Evolutionary conservation across 1,140 invertebrate species (phyloP).

Genomic region (Lasioglossum albipes): DNA sequence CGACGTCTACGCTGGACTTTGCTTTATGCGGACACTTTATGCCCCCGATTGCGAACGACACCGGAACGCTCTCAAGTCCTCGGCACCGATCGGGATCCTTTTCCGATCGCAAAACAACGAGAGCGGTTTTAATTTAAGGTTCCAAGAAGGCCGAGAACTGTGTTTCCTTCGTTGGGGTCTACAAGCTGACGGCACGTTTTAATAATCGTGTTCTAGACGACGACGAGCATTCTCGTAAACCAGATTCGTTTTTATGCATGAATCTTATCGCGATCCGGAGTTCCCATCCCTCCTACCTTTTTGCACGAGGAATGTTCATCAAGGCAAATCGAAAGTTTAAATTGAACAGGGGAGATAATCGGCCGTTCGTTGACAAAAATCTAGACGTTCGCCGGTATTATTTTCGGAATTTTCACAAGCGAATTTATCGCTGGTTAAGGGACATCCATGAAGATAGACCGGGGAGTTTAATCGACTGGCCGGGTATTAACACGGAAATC

Average conservation of each 20-base stretch:
- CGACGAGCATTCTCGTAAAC: slow-evolving; percentile 57
- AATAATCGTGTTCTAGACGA: slow-evolving; percentile 58
- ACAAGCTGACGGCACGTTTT: slow-evolving; percentile 64
- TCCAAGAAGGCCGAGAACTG: slow-evolving; percentile 51
- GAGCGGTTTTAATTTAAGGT: slow-evolving; percentile 74
- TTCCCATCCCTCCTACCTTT: background rate
- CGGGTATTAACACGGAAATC: background rate
- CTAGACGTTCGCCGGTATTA: background rate
- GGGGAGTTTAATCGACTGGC: background rate
- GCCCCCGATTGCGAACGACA: slow-evolving; percentile 79
- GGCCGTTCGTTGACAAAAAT: slow-evolving; percentile 1
- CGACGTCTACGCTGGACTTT: slow-evolving; percentile 62
- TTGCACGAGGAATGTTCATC: slow-evolving; percentile 21
- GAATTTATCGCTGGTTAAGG: background rate
- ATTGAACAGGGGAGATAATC: slow-evolving; percentile 9
- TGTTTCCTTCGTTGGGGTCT: slow-evolving; percentile 55
- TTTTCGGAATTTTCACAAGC: slow-evolving; percentile 1
- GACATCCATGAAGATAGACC: background rate
- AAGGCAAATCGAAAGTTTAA: slow-evolving; percentile 27
- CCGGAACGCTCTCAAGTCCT: slow-evolving; percentile 79
- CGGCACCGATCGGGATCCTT: slow-evolving; percentile 64
- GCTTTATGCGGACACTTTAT: slow-evolving; percentile 79
- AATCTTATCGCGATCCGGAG: slow-evolving; percentile 41
- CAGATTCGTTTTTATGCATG: slow-evolving; percentile 45
- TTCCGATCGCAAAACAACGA: slow-evolving; percentile 69